phyloP scores from a whole-genome alignment of 2,888 invertebrate genomes.

The Eudasyphora cyanicolor region DNA sequence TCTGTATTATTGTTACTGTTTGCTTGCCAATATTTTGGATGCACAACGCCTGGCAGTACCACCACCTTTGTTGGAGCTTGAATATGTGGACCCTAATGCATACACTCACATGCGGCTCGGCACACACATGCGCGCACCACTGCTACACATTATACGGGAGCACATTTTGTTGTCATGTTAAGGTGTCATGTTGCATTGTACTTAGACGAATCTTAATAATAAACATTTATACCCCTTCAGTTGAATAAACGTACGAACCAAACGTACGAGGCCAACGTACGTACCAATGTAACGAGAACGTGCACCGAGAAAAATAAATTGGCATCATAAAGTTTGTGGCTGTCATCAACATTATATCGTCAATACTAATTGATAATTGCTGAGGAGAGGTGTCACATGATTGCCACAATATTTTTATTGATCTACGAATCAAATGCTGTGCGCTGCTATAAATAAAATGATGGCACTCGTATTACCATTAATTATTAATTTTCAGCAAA shows the following conservation, averaged over 20 bases:
- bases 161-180: slow-evolving; percentile 68
- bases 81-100: neutral
- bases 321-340: too few species aligned
- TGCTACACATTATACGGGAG: slow-evolving; percentile 57
- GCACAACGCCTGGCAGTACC: neutral
- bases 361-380: too few species aligned
- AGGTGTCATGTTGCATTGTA: slow-evolving; percentile 66
- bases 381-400: too few species aligned
- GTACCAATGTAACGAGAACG: too few species aligned
- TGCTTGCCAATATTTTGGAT: slow-evolving; percentile 46
- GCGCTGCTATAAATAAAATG: too few species aligned
- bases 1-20: slow-evolving; percentile 21
- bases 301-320: too few species aligned
- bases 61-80: neutral
- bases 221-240: slow-evolving; percentile 58
- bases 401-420: too few species aligned
- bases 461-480: too few species aligned
- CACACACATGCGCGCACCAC: neutral
- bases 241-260: neutral
- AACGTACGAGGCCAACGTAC: neutral
- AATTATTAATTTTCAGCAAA: too few species aligned
- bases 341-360: too few species aligned
- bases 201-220: slow-evolving; percentile 64
- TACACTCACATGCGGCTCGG: neutral
- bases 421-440: too few species aligned